A percentile compares a stretch with the other conserved stretches of the same genome.
phyloP scores from a whole-genome alignment of 1,140 invertebrate species.

The Zaprionus tsacasi region DNA sequence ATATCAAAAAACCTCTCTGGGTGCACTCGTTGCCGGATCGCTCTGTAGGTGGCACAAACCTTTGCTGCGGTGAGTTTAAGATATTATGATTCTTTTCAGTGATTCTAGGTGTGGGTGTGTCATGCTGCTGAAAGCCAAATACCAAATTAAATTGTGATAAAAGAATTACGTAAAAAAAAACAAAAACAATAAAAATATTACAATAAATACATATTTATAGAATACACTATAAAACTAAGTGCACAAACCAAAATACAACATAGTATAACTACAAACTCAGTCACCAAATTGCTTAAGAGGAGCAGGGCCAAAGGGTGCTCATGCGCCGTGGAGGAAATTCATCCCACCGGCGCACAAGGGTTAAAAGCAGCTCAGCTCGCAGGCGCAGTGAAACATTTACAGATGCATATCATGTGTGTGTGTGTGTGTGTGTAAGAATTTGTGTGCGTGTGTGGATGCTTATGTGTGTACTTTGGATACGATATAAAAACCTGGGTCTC shows the following conservation, averaged over 20 bases:
- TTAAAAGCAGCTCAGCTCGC: slow-evolving; percentile 32
- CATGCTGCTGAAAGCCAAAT: slow-evolving; percentile 84
- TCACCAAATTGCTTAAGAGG: slow-evolving; percentile 19
- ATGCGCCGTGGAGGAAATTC: background rate
- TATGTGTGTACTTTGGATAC: slow-evolving; percentile 55
- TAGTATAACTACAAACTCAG: slow-evolving; percentile 23
- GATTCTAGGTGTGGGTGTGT: slow-evolving; percentile 80
- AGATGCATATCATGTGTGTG: slow-evolving; percentile 48
- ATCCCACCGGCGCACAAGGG: background rate
- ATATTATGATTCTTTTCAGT: slow-evolving; percentile 84
- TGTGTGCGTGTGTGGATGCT: slow-evolving; percentile 22
- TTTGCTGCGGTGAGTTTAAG: slow-evolving; percentile 82
- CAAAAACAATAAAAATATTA: slow-evolving; percentile 43
- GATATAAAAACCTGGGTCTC: slow-evolving; percentile 89
- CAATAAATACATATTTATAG: slow-evolving; percentile 16
- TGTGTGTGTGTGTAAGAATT: slow-evolving; percentile 18
- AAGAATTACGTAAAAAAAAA: slow-evolving; percentile 33
- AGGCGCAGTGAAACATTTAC: slow-evolving; percentile 45
- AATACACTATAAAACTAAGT: slow-evolving; percentile 48
- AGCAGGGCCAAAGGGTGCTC: background rate
- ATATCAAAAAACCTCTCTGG: background rate
- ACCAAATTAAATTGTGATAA: slow-evolving; percentile 77
- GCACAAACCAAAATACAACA: slow-evolving; percentile 53
- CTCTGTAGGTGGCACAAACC: slow-evolving; percentile 70
- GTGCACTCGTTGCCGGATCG: slow-evolving; percentile 14